phyloP scores from a whole-genome alignment of 2,113 vertebrate genomes.

The Takifugu bimaculatus region DNA sequence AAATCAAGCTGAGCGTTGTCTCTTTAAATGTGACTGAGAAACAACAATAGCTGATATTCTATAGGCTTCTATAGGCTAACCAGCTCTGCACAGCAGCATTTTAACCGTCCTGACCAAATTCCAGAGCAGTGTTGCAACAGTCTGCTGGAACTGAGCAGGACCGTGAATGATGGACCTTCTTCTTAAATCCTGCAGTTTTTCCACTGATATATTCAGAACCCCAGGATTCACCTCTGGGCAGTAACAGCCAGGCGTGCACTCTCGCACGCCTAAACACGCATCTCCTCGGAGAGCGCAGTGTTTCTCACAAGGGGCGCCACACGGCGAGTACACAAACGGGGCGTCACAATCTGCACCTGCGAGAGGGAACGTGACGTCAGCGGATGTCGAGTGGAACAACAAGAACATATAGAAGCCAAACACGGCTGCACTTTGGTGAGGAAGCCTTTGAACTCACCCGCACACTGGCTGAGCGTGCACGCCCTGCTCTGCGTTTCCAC shows the following conservation, averaged over 20 bases:
- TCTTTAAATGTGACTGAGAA: too few species aligned
- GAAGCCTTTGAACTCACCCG: slow-evolving; percentile 51
- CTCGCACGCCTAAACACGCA: slow-evolving; percentile 63
- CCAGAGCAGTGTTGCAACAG: too few species aligned
- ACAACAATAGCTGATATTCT: too few species aligned
- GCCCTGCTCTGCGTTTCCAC: slow-evolving; percentile 69
- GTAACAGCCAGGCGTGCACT: slow-evolving; percentile 84
- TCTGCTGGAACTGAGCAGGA: too few species aligned
- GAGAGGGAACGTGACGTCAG: neutral
- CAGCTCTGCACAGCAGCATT: too few species aligned
- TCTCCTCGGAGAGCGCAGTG: slow-evolving; percentile 73
- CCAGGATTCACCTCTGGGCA: slow-evolving; percentile 77
- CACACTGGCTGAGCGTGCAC: slow-evolving; percentile 70
- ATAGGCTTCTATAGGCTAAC: too few species aligned
- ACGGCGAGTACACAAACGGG: slow-evolving; percentile 77
- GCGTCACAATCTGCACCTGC: slow-evolving; percentile 59
- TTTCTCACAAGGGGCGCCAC: slow-evolving; percentile 78
- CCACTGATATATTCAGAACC: too few species aligned
- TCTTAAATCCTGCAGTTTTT: too few species aligned
- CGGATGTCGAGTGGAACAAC: neutral
- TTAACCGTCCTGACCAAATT: too few species aligned
- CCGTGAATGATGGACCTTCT: too few species aligned
- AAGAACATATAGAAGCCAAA: neutral
- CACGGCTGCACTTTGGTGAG: neutral
- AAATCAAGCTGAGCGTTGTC: too few species aligned